Evolutionary conservation across 2,797 vertebrate species (phyloP).

Genomic region (Petrocephalus schoutedeni): DNA sequence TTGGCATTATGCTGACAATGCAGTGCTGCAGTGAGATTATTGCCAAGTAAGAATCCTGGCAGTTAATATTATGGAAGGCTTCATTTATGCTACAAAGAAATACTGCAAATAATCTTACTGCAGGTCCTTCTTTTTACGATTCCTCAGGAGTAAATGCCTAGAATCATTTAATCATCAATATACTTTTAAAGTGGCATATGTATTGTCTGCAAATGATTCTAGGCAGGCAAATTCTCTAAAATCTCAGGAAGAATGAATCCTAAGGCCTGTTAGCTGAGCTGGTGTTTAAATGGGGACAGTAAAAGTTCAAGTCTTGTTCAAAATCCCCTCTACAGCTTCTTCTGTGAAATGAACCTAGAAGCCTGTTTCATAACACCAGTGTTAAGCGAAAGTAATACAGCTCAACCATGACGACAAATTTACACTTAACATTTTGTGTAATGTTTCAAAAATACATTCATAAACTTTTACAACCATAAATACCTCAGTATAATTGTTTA

Average conservation of each 20-base stretch:
- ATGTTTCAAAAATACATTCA: constrained; percentile 66
- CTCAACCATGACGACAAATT: constrained; percentile 41
- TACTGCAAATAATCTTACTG: constrained; percentile 37
- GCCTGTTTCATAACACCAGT: constrained; percentile 27
- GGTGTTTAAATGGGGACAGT: neutral
- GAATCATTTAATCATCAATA: neutral
- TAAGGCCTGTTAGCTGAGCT: neutral
- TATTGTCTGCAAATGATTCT: neutral
- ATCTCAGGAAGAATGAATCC: neutral
- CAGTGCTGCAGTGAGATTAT: constrained; percentile 39
- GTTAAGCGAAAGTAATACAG: constrained; percentile 43
- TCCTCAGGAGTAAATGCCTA: constrained; percentile 22
- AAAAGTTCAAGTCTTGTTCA: constrained; percentile 37
- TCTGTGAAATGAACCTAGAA: constrained; percentile 36
- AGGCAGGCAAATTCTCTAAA: neutral
- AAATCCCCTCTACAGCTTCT: constrained; percentile 34
- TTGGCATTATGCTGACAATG: neutral
- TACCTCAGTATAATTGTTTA: constrained; percentile 56
- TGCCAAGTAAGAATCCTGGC: constrained; percentile 44
- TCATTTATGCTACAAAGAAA: constrained; percentile 57
- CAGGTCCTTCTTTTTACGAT: constrained; percentile 23
- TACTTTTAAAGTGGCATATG: neutral
- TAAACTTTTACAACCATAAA: constrained; percentile 59
- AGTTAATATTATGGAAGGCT: constrained; percentile 46
- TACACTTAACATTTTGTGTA: constrained; percentile 43